Conservation (phyloP, 2,888 invertebrate genomes). For the Rhodophaea formosa region DNA sequence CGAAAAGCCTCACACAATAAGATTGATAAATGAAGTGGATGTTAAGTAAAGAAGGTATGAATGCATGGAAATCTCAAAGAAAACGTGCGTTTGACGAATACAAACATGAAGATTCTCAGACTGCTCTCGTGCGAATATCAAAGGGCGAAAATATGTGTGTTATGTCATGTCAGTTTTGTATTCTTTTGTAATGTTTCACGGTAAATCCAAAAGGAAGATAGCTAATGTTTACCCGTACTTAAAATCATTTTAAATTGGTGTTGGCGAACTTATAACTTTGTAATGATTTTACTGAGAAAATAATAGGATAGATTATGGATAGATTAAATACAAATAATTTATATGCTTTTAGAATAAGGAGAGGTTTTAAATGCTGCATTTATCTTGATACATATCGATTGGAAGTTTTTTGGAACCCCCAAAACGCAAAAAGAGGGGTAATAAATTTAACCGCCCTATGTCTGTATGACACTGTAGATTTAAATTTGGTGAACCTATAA, state of each 20-base stretch:
- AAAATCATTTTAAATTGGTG: neutral
- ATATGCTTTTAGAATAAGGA: no score
- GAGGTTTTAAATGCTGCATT: no score
- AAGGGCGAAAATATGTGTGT: constrained; percentile 13
- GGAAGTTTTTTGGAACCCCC: no score
- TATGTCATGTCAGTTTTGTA: constrained; percentile 4
- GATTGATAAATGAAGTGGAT: neutral
- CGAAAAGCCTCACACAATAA: neutral
- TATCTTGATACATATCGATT: no score
- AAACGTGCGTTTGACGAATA: neutral
- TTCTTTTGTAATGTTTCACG: constrained; percentile 11
- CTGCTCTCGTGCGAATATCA: constrained; percentile 1
- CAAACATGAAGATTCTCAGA: neutral
- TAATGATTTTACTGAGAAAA: neutral
- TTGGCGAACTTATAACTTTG: neutral
- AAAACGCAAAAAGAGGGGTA: no score
- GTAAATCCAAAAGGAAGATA: constrained; percentile 9
- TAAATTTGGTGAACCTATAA: no score
- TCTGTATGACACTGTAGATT: no score
- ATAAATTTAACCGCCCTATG: no score
- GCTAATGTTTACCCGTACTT: neutral
- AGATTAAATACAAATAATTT: no score
- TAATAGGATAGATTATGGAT: no score
- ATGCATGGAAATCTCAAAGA: constrained; percentile 19
- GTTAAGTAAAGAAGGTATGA: constrained; percentile 5